phyloP scores from a whole-genome alignment of 2,113 vertebrate species.

The Ploceus nigricollis region DNA sequence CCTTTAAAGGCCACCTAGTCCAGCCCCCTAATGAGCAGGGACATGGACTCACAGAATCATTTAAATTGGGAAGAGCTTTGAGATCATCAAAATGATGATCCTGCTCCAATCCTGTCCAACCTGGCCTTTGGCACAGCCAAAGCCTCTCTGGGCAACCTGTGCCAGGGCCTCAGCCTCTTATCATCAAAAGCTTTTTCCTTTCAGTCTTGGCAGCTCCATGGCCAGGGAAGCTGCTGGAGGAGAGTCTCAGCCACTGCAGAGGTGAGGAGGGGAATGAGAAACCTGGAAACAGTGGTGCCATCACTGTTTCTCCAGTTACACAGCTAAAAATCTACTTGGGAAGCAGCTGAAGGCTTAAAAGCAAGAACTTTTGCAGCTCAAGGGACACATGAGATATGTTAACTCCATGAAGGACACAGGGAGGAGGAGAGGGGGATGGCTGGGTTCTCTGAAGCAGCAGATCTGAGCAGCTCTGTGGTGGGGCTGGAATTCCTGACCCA shows the following conservation, averaged over 20 bases:
- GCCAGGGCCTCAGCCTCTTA: background rate
- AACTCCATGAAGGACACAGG: background rate
- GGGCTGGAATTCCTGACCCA: background rate
- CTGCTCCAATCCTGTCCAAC: fast-evolving
- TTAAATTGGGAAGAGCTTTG: background rate
- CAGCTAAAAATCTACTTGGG: background rate
- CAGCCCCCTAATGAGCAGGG: background rate
- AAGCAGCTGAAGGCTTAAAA: background rate
- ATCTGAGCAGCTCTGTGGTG: background rate
- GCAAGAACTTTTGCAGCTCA: background rate
- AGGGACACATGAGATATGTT: fast-evolving
- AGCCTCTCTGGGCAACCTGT: background rate
- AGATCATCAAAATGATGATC: background rate
- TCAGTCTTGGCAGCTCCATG: background rate
- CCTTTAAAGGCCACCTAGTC: fast-evolving
- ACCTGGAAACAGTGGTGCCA: fast-evolving
- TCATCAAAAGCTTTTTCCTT: background rate
- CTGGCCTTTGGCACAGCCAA: background rate
- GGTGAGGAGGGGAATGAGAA: background rate
- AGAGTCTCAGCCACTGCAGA: background rate
- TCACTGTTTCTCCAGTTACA: background rate
- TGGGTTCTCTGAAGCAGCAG: background rate
- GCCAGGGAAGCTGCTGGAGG: background rate
- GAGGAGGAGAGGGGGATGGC: background rate
- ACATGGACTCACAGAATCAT: background rate